These are phyloP conservation scores for Phalanger gymnotis DNA, from an alignment of 2,797 vertebrate genomes.

Conservation along the genomic window DNA sequence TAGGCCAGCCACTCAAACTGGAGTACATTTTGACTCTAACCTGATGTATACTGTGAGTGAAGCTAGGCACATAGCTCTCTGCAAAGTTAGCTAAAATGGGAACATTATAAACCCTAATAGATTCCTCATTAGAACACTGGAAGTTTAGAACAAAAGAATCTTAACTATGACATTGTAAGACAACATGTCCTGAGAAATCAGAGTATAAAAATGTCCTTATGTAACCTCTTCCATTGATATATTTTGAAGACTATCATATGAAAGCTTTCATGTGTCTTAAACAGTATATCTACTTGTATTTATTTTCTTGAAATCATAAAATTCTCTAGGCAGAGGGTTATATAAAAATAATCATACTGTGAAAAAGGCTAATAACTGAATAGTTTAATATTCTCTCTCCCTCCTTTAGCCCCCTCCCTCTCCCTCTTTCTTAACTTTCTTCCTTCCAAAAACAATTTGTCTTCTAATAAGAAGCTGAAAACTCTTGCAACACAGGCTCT, in stretches of 20 bases:
- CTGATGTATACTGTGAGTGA: neutral
- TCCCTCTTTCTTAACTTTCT: neutral
- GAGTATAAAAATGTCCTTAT: neutral
- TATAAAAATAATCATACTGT: neutral
- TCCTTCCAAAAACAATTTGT: constrained; percentile 48
- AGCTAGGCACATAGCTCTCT: neutral
- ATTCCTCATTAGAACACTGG: neutral
- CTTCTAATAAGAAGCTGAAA: constrained; percentile 58
- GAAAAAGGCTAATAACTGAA: constrained; percentile 10
- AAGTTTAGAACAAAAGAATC: neutral
- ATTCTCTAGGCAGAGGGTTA: neutral
- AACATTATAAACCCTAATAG: neutral
- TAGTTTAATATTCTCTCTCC: neutral
- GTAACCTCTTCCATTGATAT: neutral
- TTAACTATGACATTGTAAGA: neutral
- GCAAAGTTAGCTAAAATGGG: neutral
- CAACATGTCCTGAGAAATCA: neutral
- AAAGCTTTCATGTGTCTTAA: constrained; percentile 5
- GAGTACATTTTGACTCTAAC: neutral
- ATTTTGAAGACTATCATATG: constrained; percentile 3
- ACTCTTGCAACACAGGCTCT: constrained; percentile 11
- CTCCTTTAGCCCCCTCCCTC: rapidly evolving
- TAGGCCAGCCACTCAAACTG: neutral
- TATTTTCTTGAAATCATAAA: constrained; percentile 34
- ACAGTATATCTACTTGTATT: neutral